Percentiles rank a stretch among this genome's conserved stretches.
Conservation (phyloP, 1,140 invertebrate species). For the Batillaria attramentaria region DNA sequence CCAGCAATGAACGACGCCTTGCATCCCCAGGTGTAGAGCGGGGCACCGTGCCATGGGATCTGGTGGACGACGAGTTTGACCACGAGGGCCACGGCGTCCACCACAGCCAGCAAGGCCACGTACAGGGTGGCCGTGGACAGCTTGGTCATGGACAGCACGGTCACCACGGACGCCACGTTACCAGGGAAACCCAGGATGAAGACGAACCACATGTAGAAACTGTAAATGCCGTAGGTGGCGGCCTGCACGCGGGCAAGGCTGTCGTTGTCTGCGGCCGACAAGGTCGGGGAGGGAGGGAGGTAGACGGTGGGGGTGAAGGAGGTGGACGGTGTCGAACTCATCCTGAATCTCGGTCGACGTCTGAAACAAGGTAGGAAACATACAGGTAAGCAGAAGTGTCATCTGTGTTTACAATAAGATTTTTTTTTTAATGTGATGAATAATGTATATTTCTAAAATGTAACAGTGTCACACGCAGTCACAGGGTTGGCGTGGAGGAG, state of each 20-base stretch:
- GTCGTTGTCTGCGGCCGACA: conserved; percentile 14
- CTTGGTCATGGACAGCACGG: conserved; percentile 47
- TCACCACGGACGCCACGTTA: conserved; percentile 51
- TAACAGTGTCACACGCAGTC: no score
- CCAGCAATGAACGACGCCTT: conserved; percentile 36
- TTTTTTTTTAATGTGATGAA: no score
- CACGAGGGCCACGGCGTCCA: conserved; percentile 47
- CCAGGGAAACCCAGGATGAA: conserved; percentile 48
- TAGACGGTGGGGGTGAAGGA: no score
- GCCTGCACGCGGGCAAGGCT: not conserved
- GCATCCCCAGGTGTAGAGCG: conserved; percentile 46
- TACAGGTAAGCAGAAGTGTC: no score
- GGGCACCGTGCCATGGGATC: conserved; percentile 34
- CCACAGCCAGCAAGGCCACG: conserved; percentile 51
- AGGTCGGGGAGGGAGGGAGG: no score
- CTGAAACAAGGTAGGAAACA: no score
- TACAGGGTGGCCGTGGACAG: conserved; percentile 51
- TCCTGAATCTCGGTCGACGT: no score
- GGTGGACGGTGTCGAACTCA: no score
- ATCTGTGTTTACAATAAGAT: no score
- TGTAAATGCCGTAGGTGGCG: conserved; percentile 31
- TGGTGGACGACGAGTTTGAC: conserved; percentile 48
- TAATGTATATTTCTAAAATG: no score
- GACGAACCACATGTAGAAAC: conserved; percentile 54
- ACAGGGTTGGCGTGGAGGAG: no score